Evolutionary conservation across 2,888 invertebrate species (phyloP), one percentile per base, ranked within the genome.

Genomic region (Phalera bucephala): DNA sequence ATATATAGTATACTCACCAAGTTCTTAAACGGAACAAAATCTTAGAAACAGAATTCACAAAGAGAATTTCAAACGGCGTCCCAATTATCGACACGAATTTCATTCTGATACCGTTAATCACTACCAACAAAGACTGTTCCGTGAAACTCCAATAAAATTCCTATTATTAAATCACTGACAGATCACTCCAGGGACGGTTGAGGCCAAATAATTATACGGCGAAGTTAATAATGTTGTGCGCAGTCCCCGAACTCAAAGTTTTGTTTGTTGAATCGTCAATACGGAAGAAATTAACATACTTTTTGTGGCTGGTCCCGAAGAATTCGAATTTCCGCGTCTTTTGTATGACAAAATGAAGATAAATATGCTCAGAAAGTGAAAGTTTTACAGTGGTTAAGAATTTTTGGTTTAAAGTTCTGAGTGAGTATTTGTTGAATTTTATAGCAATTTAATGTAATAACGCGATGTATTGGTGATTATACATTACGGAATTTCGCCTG

Each of bases 211-310:
- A 48, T 52, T 44, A 48, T 48, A 11, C 36, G 31, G 6, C 7
- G 9, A 25, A 52, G 27, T 14, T 14, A 27, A 25, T 25, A 25
- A 14, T 27, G 14, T 27, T 27, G 31, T 36, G 32, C 28, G 1
- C 11, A 32, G 38, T 47, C 36, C 29, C n/a, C 0, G 10, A 21
- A 31, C n/a, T n/a, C n/a, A 14, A 49, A 48, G 33, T 63, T 64
- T 52, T 54, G 53, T 62, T 57, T 59, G 52, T 32, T 27, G 44
- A 47, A 57, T 53, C 45, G 53, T 44, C 59, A 55, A 61, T 59
- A 52, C 39, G 39, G 28, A 37, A 39, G 52, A 41, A 58, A 63
- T 65, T 65, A 63, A 52, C 53, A 50, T 40, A 36, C 13, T 39
- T 21, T 22, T 26, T 7, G 27, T 27, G n/a, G 9, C 14, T 12